Evolutionary conservation across 1,140 invertebrate genomes (phyloP), one percentile per base, ranked within the genome.

Genomic region (Drosophila melanica): DNA sequence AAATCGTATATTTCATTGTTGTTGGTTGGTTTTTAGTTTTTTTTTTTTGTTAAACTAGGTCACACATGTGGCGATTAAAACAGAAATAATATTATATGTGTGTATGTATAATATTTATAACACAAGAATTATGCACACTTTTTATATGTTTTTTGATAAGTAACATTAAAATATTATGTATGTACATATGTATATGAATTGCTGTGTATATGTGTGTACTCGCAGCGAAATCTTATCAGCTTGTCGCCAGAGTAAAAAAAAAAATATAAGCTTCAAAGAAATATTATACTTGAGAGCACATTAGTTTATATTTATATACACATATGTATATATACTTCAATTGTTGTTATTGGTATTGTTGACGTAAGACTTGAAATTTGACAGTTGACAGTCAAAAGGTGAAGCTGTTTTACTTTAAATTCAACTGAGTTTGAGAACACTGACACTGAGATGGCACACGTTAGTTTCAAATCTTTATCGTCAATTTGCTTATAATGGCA

Each of bases 31-130:
- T 60, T 69, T 23, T 16, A 16, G 20, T 23, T 23, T 39, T 41
- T 47, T 41, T 33, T 71, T 71, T 42, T 70, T 51, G 42, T 57
- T 69, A 77, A 87, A 86, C 64, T 87, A 57, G 82, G 82, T 87
- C 82, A 87, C 82, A 81, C 82, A 87, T 86, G 82, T 74, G 79
- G 82, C 79, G 82, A 87, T 87, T 87, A 89, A 86, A 72, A 73
- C 79, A 62, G 64, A 81, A 86, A 86, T 77, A 74, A 53, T 80
- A 82, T 81, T 81, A 64, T 58, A 33, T 72, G 44, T 77, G 41
- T 67, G 58, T 60, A 33, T 85, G 44, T 66, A 70, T 64, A 67
- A 54, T 51, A 75, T 86, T 58, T 64, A 44, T 51, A 78, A 53
- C 62, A 58, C 37, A 51, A 71, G 45, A 65, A 66, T 62, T 71